Evolutionary conservation across 2,888 invertebrate genomes (phyloP).

Genomic region (Amiota communis): DNA sequence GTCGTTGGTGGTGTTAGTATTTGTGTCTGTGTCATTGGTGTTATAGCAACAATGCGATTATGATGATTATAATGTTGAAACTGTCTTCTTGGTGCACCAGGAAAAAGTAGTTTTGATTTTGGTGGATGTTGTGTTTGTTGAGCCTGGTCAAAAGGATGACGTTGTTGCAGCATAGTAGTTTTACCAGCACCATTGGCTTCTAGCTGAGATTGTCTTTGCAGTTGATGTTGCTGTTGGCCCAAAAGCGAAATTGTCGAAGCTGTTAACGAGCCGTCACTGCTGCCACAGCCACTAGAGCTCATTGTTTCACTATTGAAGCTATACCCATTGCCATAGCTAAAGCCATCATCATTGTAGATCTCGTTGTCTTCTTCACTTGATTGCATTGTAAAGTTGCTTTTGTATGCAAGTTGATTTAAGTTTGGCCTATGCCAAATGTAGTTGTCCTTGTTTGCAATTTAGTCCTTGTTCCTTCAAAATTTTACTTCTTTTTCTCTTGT

Average conservation of each 20-base stretch:
- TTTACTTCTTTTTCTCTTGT: not conserved
- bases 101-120: constrained; percentile 47
- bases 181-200: constrained; percentile 1
- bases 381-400: not conserved
- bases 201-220: constrained; percentile 13
- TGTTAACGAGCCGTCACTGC: constrained; percentile 37
- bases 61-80: constrained; percentile 4
- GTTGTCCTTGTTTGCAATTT: not conserved
- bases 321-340: too few species aligned
- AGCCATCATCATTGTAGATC: constrained; percentile 12
- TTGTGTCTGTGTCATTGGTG: constrained; percentile 35
- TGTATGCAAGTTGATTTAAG: not conserved
- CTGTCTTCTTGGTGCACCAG: constrained; percentile 48
- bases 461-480: not conserved
- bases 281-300: not conserved
- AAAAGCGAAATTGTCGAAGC: constrained; percentile 52
- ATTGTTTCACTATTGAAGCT: not conserved
- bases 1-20: constrained; percentile 37
- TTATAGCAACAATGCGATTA: constrained; percentile 27
- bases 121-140: not conserved
- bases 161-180: not conserved
- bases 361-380: not conserved
- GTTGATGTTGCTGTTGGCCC: constrained; percentile 26
- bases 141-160: not conserved
- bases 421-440: not conserved